Evolutionary conservation across 2,888 invertebrate species (phyloP), one percentile per base, ranked within the genome.

Genomic region (Allacma fusca): DNA sequence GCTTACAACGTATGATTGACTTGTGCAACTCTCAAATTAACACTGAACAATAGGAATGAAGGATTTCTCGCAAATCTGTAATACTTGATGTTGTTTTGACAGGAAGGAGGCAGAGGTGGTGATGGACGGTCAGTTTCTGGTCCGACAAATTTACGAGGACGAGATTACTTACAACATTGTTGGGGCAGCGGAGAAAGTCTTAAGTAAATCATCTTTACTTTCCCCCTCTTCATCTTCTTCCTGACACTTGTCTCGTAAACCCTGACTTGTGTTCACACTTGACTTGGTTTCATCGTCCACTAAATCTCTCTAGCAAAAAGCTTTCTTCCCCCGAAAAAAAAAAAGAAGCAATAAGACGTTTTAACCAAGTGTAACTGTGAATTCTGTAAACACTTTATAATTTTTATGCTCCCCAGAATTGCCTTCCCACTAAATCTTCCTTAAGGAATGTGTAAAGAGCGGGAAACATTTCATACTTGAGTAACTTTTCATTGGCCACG

Each of bases 91-190:
- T 23, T 83, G 64, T 83, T 81, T 81, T 88, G 89, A 29, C 86
- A 97, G 97, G 87, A 94, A 93, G 90, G 94, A 94, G 87, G 97
- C 97, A 0, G 94, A 95, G 78, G 92, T 97, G 74, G 91, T 91
- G 78, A 96, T 97, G 95, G 97, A 97, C 85, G 97, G 97, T 1
- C 95, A 96, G 84, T 97, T 97, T 87, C 88, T 97, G 83, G 96
- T 97, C 19, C 90, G 97, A 16, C 95, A 96, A 88, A 95, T 97
- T 85, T 97, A 97, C 87, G 96, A 97, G 85, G 97, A 97, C 86
- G 95, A 95, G 87, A 92, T 96, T 80, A 97, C 97, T 0, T 97
- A 97, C 88, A 95, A 96, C 86, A 89, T 97, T 84, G 95, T 97
- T 82, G 92, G 91, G 43, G 96, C 97, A 23, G 97, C 97, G 26